A percentile compares a stretch with the other conserved stretches of the same genome.
phyloP scores from a whole-genome alignment of 2,888 invertebrate genomes.

The Ormia ochracea region DNA sequence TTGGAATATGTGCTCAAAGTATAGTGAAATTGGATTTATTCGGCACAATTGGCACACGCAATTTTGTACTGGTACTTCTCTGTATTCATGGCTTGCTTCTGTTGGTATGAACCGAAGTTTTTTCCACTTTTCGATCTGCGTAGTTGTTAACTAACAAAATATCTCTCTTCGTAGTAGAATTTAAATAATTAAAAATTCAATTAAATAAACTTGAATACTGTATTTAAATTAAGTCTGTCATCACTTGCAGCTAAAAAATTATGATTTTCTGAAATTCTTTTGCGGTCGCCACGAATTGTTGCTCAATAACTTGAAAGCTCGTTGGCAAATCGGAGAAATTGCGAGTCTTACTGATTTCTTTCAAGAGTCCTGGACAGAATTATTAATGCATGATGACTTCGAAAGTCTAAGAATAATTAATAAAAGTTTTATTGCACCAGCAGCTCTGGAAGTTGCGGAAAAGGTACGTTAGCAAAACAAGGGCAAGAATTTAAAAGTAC shows the following conservation, averaged over 20 bases:
- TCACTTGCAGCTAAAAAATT: slow-evolving; percentile 53
- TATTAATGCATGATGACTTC: slow-evolving; percentile 70
- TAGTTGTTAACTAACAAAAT: no score
- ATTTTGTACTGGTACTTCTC: no score
- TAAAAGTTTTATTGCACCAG: slow-evolving; percentile 9
- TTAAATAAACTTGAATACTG: no score
- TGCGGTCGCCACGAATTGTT: slow-evolving; percentile 69
- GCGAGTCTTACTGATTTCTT: slow-evolving; percentile 68
- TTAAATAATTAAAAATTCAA: no score
- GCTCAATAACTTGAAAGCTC: slow-evolving; percentile 67
- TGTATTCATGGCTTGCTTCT: no score
- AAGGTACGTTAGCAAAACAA: slow-evolving; percentile 31
- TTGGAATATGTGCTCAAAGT: no score
- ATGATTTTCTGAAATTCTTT: slow-evolving; percentile 69
- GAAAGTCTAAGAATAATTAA: slow-evolving; percentile 63
- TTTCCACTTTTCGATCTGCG: no score
- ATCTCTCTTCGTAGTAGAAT: no score
- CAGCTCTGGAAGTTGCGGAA: slow-evolving; percentile 39
- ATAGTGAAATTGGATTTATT: no score
- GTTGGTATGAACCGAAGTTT: no score
- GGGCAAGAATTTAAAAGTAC: background rate
- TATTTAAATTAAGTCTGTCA: no score
- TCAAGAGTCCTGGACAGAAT: slow-evolving; percentile 68
- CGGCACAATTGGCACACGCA: no score
- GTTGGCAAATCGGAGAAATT: slow-evolving; percentile 66